These are phyloP conservation scores for Amiota communis DNA, from an alignment of 2,888 invertebrate species.

Conservation along the genomic window DNA sequence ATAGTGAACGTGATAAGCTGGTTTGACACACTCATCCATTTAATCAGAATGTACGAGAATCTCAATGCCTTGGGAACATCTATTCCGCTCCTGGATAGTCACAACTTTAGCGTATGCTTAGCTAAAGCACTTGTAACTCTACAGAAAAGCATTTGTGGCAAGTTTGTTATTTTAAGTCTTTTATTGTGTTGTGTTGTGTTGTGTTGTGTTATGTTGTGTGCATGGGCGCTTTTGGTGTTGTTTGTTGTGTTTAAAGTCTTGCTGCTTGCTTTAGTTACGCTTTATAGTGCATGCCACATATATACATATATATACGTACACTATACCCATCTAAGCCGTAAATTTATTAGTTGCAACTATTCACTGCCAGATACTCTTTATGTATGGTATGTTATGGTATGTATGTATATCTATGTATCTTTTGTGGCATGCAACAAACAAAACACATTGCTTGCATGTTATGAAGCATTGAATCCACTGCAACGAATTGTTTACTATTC, in stretches of 20 bases:
- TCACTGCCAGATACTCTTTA: slow-evolving; percentile 35
- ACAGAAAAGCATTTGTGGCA: no score
- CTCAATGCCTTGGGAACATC: no score
- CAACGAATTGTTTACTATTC: background rate
- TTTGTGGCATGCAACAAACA: slow-evolving; percentile 32
- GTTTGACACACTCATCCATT: no score
- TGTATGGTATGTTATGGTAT: no score
- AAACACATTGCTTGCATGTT: background rate
- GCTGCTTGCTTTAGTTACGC: slow-evolving; percentile 36
- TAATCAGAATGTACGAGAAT: no score
- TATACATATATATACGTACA: no score
- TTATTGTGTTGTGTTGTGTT: no score
- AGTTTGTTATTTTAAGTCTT: no score
- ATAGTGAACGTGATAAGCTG: no score
- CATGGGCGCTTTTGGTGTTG: slow-evolving; percentile 33
- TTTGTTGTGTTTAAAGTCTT: slow-evolving; percentile 25
- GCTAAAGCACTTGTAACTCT: no score
- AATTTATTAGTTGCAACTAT: slow-evolving; percentile 52
- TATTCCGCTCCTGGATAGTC: no score
- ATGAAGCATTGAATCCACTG: background rate
- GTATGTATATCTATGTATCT: slow-evolving; percentile 22
- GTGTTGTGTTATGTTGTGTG: slow-evolving; percentile 17
- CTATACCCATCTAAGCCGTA: slow-evolving; percentile 48
- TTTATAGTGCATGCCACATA: slow-evolving; percentile 40
- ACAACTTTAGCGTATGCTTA: no score